These are phyloP conservation scores for Elmis aenea DNA, from an alignment of 2,888 invertebrate species.

Conservation along the genomic window DNA sequence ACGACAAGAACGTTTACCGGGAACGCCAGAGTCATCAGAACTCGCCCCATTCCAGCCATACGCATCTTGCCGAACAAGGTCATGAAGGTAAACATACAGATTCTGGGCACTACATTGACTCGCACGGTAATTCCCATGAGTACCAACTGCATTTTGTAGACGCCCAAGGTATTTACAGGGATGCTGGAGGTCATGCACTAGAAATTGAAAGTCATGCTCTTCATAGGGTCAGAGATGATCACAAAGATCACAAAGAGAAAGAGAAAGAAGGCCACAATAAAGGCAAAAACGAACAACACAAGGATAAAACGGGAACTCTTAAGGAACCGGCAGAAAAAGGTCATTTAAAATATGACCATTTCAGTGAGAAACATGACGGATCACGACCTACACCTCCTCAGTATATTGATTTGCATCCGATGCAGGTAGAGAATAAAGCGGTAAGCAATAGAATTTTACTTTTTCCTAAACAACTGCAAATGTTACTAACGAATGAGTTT, in stretches of 20 bases:
- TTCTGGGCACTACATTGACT: slow-evolving; percentile 40
- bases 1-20: slow-evolving; percentile 23
- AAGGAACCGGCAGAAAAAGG: slow-evolving; percentile 26
- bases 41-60: slow-evolving; percentile 20
- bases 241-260: slow-evolving; percentile 16
- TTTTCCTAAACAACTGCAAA: no score
- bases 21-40: slow-evolving; percentile 23
- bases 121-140: slow-evolving; percentile 41
- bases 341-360: slow-evolving; percentile 19
- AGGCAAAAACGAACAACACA: slow-evolving; percentile 17
- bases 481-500: no score
- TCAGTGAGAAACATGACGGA: slow-evolving; percentile 13
- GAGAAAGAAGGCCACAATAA: slow-evolving; percentile 17
- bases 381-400: slow-evolving; percentile 40
- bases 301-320: slow-evolving; percentile 15
- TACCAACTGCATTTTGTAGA: slow-evolving; percentile 45
- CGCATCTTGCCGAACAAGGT: background rate
- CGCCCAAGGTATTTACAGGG: slow-evolving; percentile 42
- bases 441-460: slow-evolving; percentile 33
- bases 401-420: slow-evolving; percentile 41
- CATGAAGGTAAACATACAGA: slow-evolving; percentile 24
- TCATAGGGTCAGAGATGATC: slow-evolving; percentile 11
- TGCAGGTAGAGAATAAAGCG: slow-evolving; percentile 41
- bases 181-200: slow-evolving; percentile 41
- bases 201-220: slow-evolving; percentile 25